Evolutionary conservation across 92 coral and sea anemone genomes (phyloP), one percentile per base, ranked within the genome.

Genomic region (Porites divaricata): DNA sequence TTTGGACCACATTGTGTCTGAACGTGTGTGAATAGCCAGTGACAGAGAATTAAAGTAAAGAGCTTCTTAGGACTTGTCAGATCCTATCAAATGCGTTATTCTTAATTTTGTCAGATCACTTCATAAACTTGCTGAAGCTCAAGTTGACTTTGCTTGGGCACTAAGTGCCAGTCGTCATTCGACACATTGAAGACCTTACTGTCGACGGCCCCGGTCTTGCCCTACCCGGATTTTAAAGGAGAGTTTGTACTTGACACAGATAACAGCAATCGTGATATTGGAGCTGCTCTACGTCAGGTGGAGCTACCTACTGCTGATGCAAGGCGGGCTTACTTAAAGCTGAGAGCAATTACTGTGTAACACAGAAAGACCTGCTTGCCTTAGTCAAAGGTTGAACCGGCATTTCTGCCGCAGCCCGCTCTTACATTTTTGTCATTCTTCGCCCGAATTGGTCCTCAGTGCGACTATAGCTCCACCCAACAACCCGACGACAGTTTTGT

Each of bases 61-160:
- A 83, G 91, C 49, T 91, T 91, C 63, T 74, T 87, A 11, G 94
- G 89, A 21, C 85, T 88, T 17, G 94, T 84, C n/a, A 74, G 88
- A 9, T 87, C 70, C 57, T 90, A 90, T 45, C 67, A 8, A 14
- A 14, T 53, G 58, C 58, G 13, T 53, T 6, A 53, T 53, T 53
- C 15, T 4, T 28, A 28, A 28, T 28, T 28, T 28, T 28, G 35
- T 28, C 35, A 28, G 35, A 28, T 28, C 35, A 28, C 62, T 91
- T 48, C 58, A 88, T 77, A 87, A 87, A 82, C 62, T 90, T 17
- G 79, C 93, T 51, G 87, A 90, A 85, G 74, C 64, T 6, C 22
- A 67, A 22, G 69, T 79, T 48, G 84, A 83, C 65, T 83, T 88
- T 71, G 24, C 64, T 68, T 89, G 81, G 87, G 49, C 79, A 6